phyloP scores from a whole-genome alignment of 2,797 vertebrate genomes.

The Girardinus metallicus region DNA sequence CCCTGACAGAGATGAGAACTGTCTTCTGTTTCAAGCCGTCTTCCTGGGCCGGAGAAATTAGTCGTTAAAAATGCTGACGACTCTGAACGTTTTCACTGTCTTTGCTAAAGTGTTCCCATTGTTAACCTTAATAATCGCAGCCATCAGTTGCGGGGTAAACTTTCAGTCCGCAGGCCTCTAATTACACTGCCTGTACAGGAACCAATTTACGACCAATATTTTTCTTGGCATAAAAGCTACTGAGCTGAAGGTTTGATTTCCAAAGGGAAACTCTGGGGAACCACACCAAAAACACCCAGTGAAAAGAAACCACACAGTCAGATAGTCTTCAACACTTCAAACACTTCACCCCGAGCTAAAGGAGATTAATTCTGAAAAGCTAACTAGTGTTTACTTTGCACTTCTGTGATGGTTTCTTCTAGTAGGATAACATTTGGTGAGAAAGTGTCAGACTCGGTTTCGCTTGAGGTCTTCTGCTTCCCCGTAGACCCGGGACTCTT shows the following conservation, averaged over 20 bases:
- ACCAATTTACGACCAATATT: conserved; percentile 75
- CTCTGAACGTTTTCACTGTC: conserved; percentile 51
- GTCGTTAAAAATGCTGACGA: conserved; percentile 33
- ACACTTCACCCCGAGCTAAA: conserved; percentile 58
- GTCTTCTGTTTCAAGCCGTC: conserved; percentile 37
- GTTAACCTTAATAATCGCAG: conserved; percentile 74
- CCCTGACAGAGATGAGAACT: conserved; percentile 39
- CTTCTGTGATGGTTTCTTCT: conserved; percentile 63
- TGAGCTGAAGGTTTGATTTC: conserved; percentile 71
- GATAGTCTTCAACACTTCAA: conserved; percentile 71
- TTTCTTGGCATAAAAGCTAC: conserved; percentile 72
- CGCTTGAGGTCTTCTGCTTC: conserved; percentile 54
- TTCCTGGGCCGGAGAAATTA: conserved; percentile 24
- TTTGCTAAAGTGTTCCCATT: conserved; percentile 54
- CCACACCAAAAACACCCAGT: conserved; percentile 74
- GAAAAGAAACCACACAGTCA: conserved; percentile 70
- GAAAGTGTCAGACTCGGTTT: conserved; percentile 75
- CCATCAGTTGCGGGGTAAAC: conserved; percentile 59
- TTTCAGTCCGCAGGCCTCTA: conserved; percentile 66
- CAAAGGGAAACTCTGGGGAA: conserved; percentile 66
- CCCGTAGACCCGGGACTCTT: conserved; percentile 56
- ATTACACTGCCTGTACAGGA: conserved; percentile 71
- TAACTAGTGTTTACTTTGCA: conserved; percentile 69
- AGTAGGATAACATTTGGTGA: conserved; percentile 74
- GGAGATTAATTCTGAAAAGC: conserved; percentile 72